Conservation (phyloP, 2,888 invertebrate species). For the Cyclophora albipunctata region DNA sequence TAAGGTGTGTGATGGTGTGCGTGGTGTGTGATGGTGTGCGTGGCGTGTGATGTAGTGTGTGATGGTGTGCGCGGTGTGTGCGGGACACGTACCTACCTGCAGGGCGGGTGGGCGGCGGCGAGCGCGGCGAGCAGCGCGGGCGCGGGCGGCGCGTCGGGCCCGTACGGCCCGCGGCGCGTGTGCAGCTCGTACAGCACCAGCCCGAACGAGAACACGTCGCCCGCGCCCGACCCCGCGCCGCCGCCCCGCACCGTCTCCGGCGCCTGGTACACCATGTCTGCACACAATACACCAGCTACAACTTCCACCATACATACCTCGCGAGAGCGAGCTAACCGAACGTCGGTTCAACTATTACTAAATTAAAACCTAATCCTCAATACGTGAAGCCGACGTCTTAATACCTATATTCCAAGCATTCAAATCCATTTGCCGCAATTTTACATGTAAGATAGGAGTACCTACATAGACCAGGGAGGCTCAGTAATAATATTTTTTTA, state of each 20-base stretch:
- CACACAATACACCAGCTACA: background rate
- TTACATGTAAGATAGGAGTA: too few species aligned
- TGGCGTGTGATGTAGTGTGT: too few species aligned
- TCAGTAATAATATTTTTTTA: too few species aligned
- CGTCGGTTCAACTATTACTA: background rate
- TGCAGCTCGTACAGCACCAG: slow-evolving; percentile 93
- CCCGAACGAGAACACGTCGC: slow-evolving; percentile 90
- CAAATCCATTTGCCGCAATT: too few species aligned
- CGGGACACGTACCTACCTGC: slow-evolving; percentile 75
- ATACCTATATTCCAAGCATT: too few species aligned
- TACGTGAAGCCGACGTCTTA: too few species aligned
- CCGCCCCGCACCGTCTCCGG: slow-evolving; percentile 80
- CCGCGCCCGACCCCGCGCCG: slow-evolving; percentile 82
- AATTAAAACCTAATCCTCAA: too few species aligned
- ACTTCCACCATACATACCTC: too few species aligned
- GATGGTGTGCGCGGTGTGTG: too few species aligned
- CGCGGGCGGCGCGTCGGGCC: slow-evolving; percentile 79
- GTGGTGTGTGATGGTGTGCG: too few species aligned
- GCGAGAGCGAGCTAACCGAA: background rate
- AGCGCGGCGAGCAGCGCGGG: slow-evolving; percentile 78
- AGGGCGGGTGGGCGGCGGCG: slow-evolving; percentile 67
- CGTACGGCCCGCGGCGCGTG: slow-evolving; percentile 90
- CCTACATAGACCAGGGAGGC: too few species aligned
- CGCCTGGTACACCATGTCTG: slow-evolving; percentile 85
- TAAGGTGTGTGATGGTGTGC: slow-evolving; percentile 62